Evolutionary conservation across 2,797 vertebrate species (phyloP).

Genomic region (Tarsius wallacei): DNA sequence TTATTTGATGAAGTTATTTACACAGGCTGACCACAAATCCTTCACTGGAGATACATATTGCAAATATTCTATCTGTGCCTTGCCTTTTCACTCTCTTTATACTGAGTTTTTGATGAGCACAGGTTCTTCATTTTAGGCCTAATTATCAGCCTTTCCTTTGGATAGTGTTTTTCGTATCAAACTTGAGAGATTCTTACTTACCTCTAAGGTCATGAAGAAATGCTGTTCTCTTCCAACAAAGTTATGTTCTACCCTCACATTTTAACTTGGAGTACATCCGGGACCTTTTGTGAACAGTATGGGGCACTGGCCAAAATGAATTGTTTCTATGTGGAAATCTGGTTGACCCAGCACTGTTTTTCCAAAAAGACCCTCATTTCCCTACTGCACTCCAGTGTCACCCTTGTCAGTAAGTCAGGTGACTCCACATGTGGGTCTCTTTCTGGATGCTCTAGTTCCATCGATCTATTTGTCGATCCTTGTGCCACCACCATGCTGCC

Average conservation of each 20-base stretch:
- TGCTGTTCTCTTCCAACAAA: not conserved
- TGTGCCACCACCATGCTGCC: not conserved
- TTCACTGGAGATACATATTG: not conserved
- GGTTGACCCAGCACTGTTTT: not conserved
- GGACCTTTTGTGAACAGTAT: not conserved
- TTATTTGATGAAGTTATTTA: not conserved
- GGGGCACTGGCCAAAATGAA: not conserved
- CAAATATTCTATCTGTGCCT: conserved; percentile 1
- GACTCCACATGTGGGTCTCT: not conserved
- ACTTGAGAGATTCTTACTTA: conserved; percentile 8
- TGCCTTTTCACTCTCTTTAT: conserved; percentile 9
- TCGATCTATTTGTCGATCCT: not conserved
- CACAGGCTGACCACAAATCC: not conserved
- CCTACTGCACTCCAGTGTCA: not conserved
- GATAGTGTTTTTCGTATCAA: not conserved
- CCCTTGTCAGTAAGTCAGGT: not conserved
- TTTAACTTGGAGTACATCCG: not conserved
- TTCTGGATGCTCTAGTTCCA: not conserved
- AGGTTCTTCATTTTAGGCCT: not conserved
- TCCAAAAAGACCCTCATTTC: conserved; percentile 20
- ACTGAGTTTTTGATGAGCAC: not conserved
- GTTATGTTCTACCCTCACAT: not conserved
- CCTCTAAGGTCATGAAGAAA: conserved; percentile 27
- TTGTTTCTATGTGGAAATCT: not conserved
- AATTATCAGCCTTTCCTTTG: conserved; percentile 9